These are phyloP conservation scores for Melieria crassipennis DNA, from an alignment of 2,888 invertebrate species.

Conservation along the genomic window DNA sequence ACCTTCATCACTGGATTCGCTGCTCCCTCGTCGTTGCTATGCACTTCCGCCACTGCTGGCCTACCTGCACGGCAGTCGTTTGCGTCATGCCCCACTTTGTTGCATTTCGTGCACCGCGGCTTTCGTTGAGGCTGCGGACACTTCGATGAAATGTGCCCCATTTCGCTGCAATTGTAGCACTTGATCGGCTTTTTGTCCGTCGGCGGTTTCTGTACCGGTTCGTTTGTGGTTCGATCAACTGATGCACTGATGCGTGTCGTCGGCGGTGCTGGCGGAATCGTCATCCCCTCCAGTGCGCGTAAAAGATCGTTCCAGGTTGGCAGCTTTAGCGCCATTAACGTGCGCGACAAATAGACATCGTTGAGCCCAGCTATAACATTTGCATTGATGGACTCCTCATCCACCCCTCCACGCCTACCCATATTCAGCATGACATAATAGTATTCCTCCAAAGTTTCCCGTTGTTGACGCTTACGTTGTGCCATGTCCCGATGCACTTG, in stretches of 20 bases:
- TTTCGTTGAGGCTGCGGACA: constrained; percentile 35
- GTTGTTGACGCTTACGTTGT: constrained; percentile 23
- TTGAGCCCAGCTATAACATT: constrained; percentile 41
- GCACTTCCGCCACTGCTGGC: constrained; percentile 9
- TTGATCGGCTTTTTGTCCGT: constrained; percentile 12
- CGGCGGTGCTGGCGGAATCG: neutral
- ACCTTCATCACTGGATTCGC: neutral
- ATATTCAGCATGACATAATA: constrained; percentile 40
- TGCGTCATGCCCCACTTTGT: constrained; percentile 35
- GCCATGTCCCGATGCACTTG: constrained; percentile 33
- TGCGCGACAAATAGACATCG: constrained; percentile 33
- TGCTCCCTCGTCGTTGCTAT: neutral
- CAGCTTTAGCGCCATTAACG: constrained; percentile 31
- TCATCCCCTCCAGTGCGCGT: constrained; percentile 38
- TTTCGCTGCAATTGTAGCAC: constrained; percentile 40
- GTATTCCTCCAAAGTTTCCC: constrained; percentile 35
- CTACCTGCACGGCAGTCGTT: constrained; percentile 30
- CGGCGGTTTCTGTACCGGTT: neutral
- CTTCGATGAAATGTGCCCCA: constrained; percentile 37
- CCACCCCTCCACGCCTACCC: constrained; percentile 34
- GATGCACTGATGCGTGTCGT: neutral
- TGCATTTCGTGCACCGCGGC: constrained; percentile 27
- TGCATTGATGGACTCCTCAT: constrained; percentile 39
- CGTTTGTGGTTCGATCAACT: neutral
- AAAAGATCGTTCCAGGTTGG: constrained; percentile 32